Percentiles rank a stretch among this genome's conserved stretches.
phyloP scores from a whole-genome alignment of 2,113 vertebrate species.

The Channa maculata region DNA sequence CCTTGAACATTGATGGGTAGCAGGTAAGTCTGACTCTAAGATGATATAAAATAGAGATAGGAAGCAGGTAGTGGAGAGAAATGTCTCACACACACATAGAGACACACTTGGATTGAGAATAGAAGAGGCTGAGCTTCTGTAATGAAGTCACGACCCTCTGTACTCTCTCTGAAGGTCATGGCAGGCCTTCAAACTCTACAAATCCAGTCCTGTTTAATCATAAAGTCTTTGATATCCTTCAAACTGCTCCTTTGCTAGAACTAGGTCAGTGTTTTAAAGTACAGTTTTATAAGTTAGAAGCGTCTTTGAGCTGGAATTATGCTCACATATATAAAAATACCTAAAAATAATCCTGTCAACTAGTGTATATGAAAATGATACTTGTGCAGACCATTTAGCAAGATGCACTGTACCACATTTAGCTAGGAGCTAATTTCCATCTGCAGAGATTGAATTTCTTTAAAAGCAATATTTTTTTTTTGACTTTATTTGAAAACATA shows the following conservation, averaged over 20 bases:
- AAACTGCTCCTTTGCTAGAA: background rate
- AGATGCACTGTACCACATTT: no score
- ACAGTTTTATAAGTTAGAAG: background rate
- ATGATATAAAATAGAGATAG: background rate
- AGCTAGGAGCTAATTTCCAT: no score
- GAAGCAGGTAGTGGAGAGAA: conserved; percentile 5
- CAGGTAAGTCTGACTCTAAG: background rate
- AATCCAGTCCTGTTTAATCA: background rate
- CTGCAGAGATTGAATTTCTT: no score
- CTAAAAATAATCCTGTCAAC: no score
- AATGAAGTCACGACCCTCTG: conserved; percentile 29
- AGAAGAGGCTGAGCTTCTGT: background rate
- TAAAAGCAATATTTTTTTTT: no score
- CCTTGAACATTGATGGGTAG: background rate
- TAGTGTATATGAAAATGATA: no score
- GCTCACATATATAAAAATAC: no score
- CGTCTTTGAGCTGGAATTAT: background rate
- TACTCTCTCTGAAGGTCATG: conserved; percentile 4
- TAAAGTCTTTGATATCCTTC: background rate
- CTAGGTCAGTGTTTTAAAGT: background rate
- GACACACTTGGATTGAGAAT: background rate
- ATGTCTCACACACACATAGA: background rate
- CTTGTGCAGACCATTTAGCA: no score
- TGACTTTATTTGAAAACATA: no score
- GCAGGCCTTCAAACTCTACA: background rate